Evolutionary conservation across 2,797 vertebrate species (phyloP), one percentile per base, ranked within the genome.

Genomic region (Poecile montanus): DNA sequence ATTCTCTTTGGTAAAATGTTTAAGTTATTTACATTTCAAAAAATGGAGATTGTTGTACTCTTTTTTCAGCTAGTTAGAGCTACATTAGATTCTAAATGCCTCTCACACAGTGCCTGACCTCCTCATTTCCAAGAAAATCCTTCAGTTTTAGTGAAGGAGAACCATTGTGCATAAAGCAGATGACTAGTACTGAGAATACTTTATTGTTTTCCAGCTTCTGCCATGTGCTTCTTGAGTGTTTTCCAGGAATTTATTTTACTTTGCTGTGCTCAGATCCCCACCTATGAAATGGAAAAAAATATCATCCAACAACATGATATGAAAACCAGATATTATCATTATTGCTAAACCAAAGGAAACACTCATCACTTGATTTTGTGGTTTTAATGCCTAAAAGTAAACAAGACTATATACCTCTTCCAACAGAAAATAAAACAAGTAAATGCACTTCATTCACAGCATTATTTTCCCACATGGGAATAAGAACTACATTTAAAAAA

Each of bases 181-280:
- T 94, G 83, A 95, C 68, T 72, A 62, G 73, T 25, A 63, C 85
- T 17, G 62, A 95, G 63, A 94, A 93, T 60, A 85, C 23, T 90
- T 90, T 85, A 74, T 83, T 94, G 56, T 90, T 84, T 94, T 93
- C 96, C 94, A 91, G 48, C 51, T 94, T 82, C 77, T 95, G 74
- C 76, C 85, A 95, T 62, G 91, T 88, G 73, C 91, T 91, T 62
- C 83, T 91, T 93, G 77, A 51, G 38, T 86, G 32, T 48, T 90
- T 82, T 96, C 80, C 94, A 93, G 45, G 74, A 89, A 88, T 56
- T 73, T 32, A 63, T 86, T 88, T 93, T 68, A 57, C 13, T 75
- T 84, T 66, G 56, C 48, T 91, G 40, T 88, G 77, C 60, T 95
- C 83, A 70, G 88, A 87, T 93, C 38, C 36, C 56, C 57, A 26